Evolutionary conservation across 2,888 invertebrate species (phyloP), one percentile per base, ranked within the genome.

Genomic region (Pachliopta kotzebuea): DNA sequence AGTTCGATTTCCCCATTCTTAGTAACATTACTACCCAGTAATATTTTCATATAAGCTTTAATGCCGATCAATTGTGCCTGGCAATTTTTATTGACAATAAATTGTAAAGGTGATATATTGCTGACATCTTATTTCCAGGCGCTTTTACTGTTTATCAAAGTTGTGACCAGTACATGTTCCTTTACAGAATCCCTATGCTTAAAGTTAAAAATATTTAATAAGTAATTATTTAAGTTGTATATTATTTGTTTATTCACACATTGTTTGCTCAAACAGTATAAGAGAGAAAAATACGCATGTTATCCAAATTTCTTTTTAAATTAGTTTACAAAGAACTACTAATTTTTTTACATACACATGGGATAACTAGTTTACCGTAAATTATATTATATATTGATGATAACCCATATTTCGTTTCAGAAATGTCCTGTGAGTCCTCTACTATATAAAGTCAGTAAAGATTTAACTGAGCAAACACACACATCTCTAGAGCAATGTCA

Each of bases 341-440:
- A n/a, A n/a, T n/a, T n/a, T n/a, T n/a, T n/a, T n/a, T n/a, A n/a
- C n/a, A n/a, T n/a, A n/a, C n/a, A n/a, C n/a, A n/a, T n/a, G n/a
- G n/a, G n/a, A n/a, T n/a, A n/a, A n/a, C n/a, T n/a, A n/a, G n/a
- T n/a, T n/a, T n/a, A n/a, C n/a, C n/a, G n/a, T n/a, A n/a, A n/a
- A n/a, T n/a, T 37, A 11, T 1, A 4, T 11, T 4, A 45, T 45
- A 45, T 45, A n/a, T 45, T 7, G 8, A 45, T 45, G n/a, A 3
- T 45, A n/a, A n/a, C n/a, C 8, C n/a, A 0, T 45, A n/a, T 45
- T 18, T 7, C 11, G 18, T 4, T 45, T n/a, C 8, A 90, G 90
- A 70, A 74, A 65, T 74, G 71, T 50, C 86, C 86, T 11, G 81
- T 88, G 0, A 80, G 79, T 26, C 90, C 90, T 0, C 78, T 90